phyloP scores from a whole-genome alignment of 1,140 invertebrate genomes.

The Calephelis virginiensis region DNA sequence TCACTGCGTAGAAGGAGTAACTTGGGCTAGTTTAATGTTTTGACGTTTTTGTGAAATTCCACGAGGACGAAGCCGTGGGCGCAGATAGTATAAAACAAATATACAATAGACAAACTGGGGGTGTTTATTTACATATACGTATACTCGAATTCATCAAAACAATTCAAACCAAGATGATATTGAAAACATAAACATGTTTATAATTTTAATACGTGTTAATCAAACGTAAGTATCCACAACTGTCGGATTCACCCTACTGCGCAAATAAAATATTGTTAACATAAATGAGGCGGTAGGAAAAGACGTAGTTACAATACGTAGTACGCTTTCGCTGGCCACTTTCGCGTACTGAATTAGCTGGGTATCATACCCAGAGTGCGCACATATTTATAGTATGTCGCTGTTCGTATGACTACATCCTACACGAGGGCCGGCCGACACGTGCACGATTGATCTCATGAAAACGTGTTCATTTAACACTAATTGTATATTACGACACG shows the following conservation, averaged over 20 bases:
- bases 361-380: slow-evolving; percentile 12
- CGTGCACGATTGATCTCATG: slow-evolving; percentile 28
- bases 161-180: too few species aligned
- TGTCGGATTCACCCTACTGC: not conserved
- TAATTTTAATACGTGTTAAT: too few species aligned
- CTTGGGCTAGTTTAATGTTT: too few species aligned
- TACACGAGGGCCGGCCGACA: slow-evolving; percentile 29
- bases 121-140: too few species aligned
- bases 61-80: too few species aligned
- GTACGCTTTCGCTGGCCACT: slow-evolving; percentile 28
- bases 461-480: slow-evolving; percentile 27
- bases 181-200: too few species aligned
- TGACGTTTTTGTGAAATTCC: too few species aligned
- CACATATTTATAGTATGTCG: slow-evolving; percentile 20
- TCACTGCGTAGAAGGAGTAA: too few species aligned
- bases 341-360: slow-evolving; percentile 26
- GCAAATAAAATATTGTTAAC: slow-evolving; percentile 10
- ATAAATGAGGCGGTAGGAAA: slow-evolving; percentile 14
- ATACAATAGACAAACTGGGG: too few species aligned
- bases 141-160: too few species aligned
- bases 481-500: slow-evolving; percentile 23
- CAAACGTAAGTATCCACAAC: not conserved
- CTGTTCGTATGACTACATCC: slow-evolving; percentile 25
- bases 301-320: slow-evolving; percentile 20
- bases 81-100: too few species aligned